Evolutionary conservation across 2,113 vertebrate genomes (phyloP).

Genomic region (Cinclus cinclus): DNA sequence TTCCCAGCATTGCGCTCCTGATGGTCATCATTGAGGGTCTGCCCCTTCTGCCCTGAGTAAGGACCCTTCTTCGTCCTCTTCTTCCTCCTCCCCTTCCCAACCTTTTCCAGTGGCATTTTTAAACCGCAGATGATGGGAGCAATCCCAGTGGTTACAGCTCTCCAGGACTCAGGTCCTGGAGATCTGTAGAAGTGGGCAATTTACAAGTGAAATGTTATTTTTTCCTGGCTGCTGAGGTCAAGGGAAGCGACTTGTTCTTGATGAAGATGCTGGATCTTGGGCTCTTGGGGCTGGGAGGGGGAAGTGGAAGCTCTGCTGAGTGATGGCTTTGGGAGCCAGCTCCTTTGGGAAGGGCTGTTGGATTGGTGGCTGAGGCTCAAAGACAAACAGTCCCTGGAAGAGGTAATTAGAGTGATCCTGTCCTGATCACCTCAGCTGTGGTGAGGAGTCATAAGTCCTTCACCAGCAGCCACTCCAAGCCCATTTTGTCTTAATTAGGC

Average conservation of each 20-base stretch:
- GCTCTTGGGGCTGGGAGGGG: background rate
- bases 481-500: slow-evolving; percentile 42
- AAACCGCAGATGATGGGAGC: background rate
- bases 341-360: background rate
- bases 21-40: background rate
- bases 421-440: slow-evolving; percentile 8
- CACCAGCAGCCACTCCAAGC: slow-evolving; percentile 36
- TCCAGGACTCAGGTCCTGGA: accelerated
- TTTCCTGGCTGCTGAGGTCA: background rate
- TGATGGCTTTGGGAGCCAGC: background rate
- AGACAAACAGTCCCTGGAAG: background rate
- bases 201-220: background rate
- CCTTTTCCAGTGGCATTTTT: background rate
- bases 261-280: background rate
- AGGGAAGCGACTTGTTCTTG: background rate
- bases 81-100: background rate
- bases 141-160: background rate
- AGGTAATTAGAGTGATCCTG: slow-evolving; percentile 30
- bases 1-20: accelerated
- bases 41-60: background rate
- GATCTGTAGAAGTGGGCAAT: background rate
- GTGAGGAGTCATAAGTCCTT: background rate
- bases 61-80: background rate
- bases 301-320: background rate
- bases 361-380: background rate